Percentiles rank a stretch among this genome's conserved stretches.
Conservation (phyloP, 2,113 vertebrate genomes). For the Ciconia stormi region DNA sequence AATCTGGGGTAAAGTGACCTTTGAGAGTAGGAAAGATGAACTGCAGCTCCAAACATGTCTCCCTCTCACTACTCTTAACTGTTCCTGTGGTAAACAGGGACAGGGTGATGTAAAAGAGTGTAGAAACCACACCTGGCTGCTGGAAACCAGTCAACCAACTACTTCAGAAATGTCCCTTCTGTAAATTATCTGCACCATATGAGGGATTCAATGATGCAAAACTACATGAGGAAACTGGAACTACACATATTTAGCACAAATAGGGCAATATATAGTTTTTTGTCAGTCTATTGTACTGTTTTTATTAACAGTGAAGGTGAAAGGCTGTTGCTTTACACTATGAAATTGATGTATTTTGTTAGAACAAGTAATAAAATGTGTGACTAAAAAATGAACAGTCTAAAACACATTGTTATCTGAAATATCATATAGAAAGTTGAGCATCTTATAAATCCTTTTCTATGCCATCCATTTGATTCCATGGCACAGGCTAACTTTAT, state of each 20-base stretch:
- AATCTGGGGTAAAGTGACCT: not conserved
- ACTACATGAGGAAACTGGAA: not conserved
- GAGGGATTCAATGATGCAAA: not conserved
- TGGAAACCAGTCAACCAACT: not conserved
- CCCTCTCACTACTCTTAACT: not conserved
- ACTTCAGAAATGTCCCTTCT: not conserved
- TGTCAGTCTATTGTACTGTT: not conserved
- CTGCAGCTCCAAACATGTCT: not conserved
- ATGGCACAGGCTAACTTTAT: not conserved
- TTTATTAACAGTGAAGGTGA: not conserved
- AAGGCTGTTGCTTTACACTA: not conserved
- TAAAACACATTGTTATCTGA: not conserved
- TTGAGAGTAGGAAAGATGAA: not conserved
- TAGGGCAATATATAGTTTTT: not conserved
- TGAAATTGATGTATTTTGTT: not conserved
- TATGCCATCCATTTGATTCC: not conserved
- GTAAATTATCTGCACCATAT: not conserved
- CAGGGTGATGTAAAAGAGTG: not conserved
- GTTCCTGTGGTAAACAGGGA: not conserved
- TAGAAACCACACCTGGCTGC: not conserved
- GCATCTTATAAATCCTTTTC: not conserved
- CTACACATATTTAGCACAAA: not conserved
- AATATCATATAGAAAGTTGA: not conserved
- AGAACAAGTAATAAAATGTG: not conserved
- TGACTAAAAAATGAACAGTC: not conserved